Conservation (phyloP, 2,113 vertebrate genomes). For the Prunella himalayana region DNA sequence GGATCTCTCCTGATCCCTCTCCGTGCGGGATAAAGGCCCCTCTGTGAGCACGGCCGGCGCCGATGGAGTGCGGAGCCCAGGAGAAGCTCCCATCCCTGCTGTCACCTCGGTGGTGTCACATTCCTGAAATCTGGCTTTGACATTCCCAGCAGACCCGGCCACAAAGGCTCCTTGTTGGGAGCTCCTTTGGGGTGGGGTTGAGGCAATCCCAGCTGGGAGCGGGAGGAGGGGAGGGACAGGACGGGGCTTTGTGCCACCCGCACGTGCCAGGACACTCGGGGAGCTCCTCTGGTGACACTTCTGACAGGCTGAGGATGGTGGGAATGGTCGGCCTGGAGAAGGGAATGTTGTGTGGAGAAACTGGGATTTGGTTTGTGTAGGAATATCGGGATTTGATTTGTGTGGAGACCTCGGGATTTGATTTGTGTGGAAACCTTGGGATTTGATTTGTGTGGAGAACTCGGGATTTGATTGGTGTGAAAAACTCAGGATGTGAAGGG, state of each 20-base stretch:
- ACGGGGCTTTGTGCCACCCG: not conserved
- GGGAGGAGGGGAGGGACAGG: not conserved
- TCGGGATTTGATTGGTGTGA: not conserved
- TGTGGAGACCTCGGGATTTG: fast-evolving
- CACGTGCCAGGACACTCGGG: not conserved
- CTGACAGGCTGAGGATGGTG: fast-evolving
- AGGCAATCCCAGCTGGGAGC: conserved; percentile 37
- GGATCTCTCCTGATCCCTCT: not conserved
- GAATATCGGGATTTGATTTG: fast-evolving
- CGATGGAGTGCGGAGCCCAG: not conserved
- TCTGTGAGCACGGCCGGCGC: not conserved
- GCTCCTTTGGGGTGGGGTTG: not conserved
- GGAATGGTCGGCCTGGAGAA: not conserved
- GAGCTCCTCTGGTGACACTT: not conserved
- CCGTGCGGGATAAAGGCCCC: not conserved
- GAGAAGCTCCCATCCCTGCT: conserved; percentile 13
- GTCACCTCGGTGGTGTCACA: conserved; percentile 36
- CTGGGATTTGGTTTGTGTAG: fast-evolving
- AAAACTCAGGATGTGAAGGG: fast-evolving
- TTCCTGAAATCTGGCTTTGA: conserved; percentile 41
- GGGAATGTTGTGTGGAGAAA: not conserved
- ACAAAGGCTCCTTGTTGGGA: conserved; percentile 56
- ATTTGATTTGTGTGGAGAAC: fast-evolving
- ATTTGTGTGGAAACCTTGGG: not conserved
- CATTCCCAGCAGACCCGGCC: conserved; percentile 4